These are phyloP conservation scores for Orthonevra nobilis DNA, from an alignment of 2,888 invertebrate genomes.

Conservation along the genomic window DNA sequence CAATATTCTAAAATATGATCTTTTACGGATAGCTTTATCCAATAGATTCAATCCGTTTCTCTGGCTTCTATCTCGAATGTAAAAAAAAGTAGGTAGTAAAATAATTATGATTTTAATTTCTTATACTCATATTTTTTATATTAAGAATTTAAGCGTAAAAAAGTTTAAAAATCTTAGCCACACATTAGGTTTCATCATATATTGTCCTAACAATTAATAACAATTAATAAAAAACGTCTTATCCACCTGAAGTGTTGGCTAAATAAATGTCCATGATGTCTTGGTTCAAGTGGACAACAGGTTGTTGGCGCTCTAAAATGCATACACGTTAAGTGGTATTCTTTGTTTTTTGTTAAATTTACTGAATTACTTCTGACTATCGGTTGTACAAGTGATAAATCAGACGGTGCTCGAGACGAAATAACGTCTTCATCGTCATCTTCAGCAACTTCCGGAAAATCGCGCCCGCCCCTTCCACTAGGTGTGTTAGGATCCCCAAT, in stretches of 20 bases:
- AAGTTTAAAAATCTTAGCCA: too few relatives aligned
- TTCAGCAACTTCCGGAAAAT: background rate
- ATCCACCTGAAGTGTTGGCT: constrained; percentile 43
- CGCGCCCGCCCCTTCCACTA: background rate
- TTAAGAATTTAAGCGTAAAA: too few relatives aligned
- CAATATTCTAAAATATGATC: too few relatives aligned
- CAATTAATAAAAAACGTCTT: background rate
- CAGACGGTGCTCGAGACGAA: background rate
- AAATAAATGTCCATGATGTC: constrained; percentile 50
- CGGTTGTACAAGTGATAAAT: constrained; percentile 22
- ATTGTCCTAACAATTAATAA: background rate
- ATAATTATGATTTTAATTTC: too few relatives aligned
- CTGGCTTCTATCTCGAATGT: too few relatives aligned
- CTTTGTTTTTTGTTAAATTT: too few relatives aligned
- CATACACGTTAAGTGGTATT: background rate
- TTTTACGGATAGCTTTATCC: too few relatives aligned
- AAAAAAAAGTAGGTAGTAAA: too few relatives aligned
- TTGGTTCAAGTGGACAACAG: constrained; percentile 29
- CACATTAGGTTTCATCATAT: too few relatives aligned
- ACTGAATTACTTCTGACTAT: constrained; percentile 27
- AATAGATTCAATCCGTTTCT: too few relatives aligned
- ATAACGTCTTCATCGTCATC: background rate
- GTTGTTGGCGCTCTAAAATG: constrained; percentile 32
- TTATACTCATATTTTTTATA: too few relatives aligned
- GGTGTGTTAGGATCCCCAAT: background rate